A percentile compares a stretch with the other conserved stretches of the same genome.
Evolutionary conservation across 2,797 vertebrate species (phyloP).

Genomic region (Apogon talboti): DNA sequence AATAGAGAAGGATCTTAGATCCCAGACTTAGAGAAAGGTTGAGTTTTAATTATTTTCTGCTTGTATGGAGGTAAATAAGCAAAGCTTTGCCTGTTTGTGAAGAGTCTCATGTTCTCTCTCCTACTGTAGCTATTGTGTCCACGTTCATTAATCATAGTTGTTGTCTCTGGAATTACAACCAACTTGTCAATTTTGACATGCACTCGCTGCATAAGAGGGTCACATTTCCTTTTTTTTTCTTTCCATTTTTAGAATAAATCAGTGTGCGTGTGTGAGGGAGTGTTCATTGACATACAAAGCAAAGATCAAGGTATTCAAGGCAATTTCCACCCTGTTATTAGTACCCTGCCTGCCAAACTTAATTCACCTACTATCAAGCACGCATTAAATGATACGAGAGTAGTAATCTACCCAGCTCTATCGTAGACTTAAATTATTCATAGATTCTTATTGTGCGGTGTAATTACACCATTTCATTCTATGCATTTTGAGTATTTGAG

Average conservation of each 20-base stretch:
- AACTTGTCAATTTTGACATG: slow-evolving; percentile 49
- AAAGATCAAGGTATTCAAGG: slow-evolving; percentile 51
- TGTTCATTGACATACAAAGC: slow-evolving; percentile 68
- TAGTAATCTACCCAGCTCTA: slow-evolving; percentile 54
- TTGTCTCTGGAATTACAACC: slow-evolving; percentile 44
- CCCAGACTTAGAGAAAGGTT: slow-evolving; percentile 31
- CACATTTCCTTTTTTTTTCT: slow-evolving; percentile 36
- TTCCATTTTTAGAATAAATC: slow-evolving; percentile 40
- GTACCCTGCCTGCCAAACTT: slow-evolving; percentile 51
- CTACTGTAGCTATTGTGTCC: slow-evolving; percentile 52
- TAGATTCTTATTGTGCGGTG: slow-evolving; percentile 70
- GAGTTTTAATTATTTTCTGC: slow-evolving; percentile 52
- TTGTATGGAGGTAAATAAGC: slow-evolving; percentile 46
- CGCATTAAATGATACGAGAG: slow-evolving; percentile 56
- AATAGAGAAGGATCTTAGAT: slow-evolving; percentile 31
- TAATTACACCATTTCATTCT: slow-evolving; percentile 66
- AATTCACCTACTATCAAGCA: slow-evolving; percentile 59
- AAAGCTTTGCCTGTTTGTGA: slow-evolving; percentile 42
- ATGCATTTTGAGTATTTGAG: slow-evolving; percentile 59
- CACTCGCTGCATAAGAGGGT: slow-evolving; percentile 40
- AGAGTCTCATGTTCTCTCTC: slow-evolving; percentile 47
- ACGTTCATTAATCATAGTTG: slow-evolving; percentile 67
- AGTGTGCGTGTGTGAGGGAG: slow-evolving; percentile 8
- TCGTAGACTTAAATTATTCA: slow-evolving; percentile 73
- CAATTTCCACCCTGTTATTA: slow-evolving; percentile 62